A percentile compares a stretch with the other conserved stretches of the same genome.
Conservation (phyloP, 2,888 invertebrate genomes). For the Sisyra nigra region DNA sequence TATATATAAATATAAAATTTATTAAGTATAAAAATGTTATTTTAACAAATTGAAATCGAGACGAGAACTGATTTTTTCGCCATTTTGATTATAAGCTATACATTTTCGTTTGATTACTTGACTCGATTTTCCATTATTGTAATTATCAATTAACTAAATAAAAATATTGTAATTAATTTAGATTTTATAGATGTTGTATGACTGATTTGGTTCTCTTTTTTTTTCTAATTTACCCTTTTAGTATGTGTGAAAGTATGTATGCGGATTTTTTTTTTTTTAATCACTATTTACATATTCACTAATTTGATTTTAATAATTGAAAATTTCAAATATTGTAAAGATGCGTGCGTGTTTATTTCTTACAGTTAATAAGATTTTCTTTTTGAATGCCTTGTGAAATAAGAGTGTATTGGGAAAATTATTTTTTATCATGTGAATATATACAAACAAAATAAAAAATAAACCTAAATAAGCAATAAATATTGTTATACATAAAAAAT, state of each 20-base stretch:
- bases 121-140: not conserved
- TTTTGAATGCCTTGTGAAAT: not conserved
- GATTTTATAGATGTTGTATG: not conserved
- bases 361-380: no score
- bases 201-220: no score
- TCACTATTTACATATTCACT: no score
- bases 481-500: conserved; percentile 6
- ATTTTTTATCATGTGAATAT: conserved; percentile 8
- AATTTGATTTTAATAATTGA: no score
- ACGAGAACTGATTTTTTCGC: not conserved
- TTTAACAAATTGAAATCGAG: no score
- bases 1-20: no score
- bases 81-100: not conserved
- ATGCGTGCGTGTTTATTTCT: no score
- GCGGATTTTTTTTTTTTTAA: not conserved
- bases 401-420: not conserved
- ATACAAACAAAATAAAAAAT: not conserved
- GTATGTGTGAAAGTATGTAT: not conserved
- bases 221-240: not conserved
- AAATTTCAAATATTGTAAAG: no score
- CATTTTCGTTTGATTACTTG: not conserved
- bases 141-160: not conserved
- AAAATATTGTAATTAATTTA: not conserved
- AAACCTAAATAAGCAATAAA: conserved; percentile 6
- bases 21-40: no score